phyloP scores from a whole-genome alignment of 2,888 invertebrate species.

The Leptarthrus brevirostris region DNA sequence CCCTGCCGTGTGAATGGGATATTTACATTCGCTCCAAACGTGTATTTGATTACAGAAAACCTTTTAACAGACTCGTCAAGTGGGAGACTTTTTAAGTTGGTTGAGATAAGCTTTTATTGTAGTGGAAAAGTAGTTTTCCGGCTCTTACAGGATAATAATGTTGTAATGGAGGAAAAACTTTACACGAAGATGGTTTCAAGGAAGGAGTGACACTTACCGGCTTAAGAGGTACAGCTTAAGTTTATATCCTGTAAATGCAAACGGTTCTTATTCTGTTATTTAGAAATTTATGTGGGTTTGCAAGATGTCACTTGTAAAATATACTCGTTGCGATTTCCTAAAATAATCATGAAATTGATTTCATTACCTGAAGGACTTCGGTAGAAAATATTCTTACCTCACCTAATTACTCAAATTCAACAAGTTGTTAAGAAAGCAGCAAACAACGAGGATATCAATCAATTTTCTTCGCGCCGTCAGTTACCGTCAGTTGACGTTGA shows the following conservation, averaged over 20 bases:
- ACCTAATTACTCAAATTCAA: no score
- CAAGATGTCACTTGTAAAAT: no score
- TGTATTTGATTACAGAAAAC: constrained; percentile 47
- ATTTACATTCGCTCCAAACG: constrained; percentile 42
- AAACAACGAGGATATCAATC: constrained; percentile 15
- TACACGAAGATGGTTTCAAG: neutral
- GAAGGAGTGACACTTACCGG: no score
- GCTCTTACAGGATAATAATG: constrained; percentile 41
- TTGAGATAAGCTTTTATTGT: constrained; percentile 44
- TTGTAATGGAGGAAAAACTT: constrained; percentile 24
- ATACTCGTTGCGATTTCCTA: no score
- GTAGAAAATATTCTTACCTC: no score
- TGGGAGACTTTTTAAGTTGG: constrained; percentile 43
- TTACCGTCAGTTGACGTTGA: neutral
- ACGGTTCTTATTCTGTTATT: no score
- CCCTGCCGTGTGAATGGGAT: constrained; percentile 36
- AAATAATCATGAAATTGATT: no score
- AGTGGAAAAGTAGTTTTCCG: constrained; percentile 38
- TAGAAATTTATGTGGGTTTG: no score
- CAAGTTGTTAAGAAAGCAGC: no score
- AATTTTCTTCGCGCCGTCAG: neutral
- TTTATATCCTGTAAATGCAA: no score
- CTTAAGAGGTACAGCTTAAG: no score
- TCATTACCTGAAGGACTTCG: no score
- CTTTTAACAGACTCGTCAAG: constrained; percentile 41